Percentiles rank a stretch among this genome's conserved stretches.
Conservation (phyloP, 2,113 vertebrate genomes). For the Parus major region DNA sequence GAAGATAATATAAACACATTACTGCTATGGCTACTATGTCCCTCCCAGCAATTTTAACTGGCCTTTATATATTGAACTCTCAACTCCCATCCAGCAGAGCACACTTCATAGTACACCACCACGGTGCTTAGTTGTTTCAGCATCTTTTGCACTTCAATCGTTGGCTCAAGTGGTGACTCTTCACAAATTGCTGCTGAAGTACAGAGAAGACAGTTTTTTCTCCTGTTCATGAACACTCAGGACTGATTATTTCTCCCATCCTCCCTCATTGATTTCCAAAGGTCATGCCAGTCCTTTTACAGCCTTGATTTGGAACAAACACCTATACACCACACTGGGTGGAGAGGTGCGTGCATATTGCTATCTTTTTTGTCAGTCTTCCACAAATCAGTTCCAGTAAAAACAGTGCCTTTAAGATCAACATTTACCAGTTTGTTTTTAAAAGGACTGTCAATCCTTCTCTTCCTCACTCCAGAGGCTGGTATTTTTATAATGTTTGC, state of each 20-base stretch:
- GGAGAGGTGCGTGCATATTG: background rate
- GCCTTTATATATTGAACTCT: background rate
- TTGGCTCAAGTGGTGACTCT: background rate
- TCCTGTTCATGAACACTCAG: background rate
- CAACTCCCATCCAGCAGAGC: background rate
- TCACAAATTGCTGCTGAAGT: background rate
- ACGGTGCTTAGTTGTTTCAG: fast-evolving
- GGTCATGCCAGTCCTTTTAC: background rate
- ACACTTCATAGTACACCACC: background rate
- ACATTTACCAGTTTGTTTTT: slow-evolving; percentile 27
- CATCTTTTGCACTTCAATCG: background rate
- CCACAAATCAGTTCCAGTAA: slow-evolving; percentile 12
- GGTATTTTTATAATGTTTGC: slow-evolving; percentile 46
- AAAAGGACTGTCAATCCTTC: slow-evolving; percentile 16
- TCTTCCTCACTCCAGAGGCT: background rate
- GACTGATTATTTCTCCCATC: background rate
- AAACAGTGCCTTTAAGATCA: slow-evolving; percentile 29
- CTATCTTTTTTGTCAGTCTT: background rate
- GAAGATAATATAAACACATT: background rate
- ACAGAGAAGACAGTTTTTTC: background rate
- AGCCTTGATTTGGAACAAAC: background rate
- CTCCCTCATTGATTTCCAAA: background rate
- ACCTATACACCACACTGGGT: fast-evolving
- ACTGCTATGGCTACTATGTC: background rate
- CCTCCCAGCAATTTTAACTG: background rate